Base-by-base conservation (phyloP, 2,888 invertebrate genomes). In the Hyposoter dolosus region DNA sequence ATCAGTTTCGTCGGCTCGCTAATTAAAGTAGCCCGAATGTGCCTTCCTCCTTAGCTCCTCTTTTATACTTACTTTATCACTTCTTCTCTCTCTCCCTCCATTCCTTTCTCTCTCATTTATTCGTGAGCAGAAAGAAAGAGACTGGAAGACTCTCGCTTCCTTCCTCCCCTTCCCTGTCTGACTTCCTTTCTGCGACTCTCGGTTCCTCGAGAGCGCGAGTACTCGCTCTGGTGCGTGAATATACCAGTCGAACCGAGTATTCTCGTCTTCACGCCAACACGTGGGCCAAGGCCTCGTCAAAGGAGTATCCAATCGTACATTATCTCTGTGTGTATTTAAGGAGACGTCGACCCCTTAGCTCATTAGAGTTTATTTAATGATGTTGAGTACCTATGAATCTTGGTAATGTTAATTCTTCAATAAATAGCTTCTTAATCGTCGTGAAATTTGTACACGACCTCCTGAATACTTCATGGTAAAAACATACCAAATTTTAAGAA, bases 21-120 rank as follows among this genome's bases (percentile, higher is more conserved):
- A 91, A 91, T 91, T 91, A 90, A 89, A 90, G 88, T 88, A 83
- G 82, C 78, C 82, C 50, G 71, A 82, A 79, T 84, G 80, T 81
- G 69, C 83, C 71, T 85, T 72, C 23, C 72, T 45, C 56, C 28
- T 74, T 63, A 32, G 28, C 53, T 40, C 40, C 69, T 71, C 60
- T 60, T 50, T 77, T 81, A 47, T 74, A 60, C 63, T 53, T 68
- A 7, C 66, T 66, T 50, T 76, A 50, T 78, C 77, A 15, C 71
- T 68, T 66, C 53, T 40, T 56, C 75, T 74, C 71, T 72, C 69
- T 40, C 43, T 12, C 65, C 47, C 19, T 69, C 32, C 47, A n/a
- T 17, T 50, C n/a, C n/a, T 50, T 50, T 10, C 66, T n/a, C 7
- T 63, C 17, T 56, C 68, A 65, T 76, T 65, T 17, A 35, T 17